phyloP scores from a whole-genome alignment of 2,797 vertebrate genomes.

The Acanthurus lineatus region DNA sequence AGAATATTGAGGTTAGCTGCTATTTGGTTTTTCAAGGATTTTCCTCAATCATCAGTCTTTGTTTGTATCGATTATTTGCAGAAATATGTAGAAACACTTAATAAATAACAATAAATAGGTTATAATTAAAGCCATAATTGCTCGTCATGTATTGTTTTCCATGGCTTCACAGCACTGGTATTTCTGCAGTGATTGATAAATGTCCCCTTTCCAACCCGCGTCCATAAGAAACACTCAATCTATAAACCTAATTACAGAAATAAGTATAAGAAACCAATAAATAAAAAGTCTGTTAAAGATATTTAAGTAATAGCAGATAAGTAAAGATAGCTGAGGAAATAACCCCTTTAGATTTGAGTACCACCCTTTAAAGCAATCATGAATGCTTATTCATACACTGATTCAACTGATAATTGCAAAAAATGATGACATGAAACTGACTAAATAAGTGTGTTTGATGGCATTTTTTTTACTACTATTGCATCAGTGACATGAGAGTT shows the following conservation, averaged over 20 bases:
- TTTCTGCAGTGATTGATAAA: slow-evolving; percentile 10
- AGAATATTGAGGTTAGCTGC: slow-evolving; percentile 15
- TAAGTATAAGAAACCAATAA: neutral
- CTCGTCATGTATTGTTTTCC: slow-evolving; percentile 6
- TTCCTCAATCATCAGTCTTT: neutral
- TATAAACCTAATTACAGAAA: slow-evolving; percentile 15
- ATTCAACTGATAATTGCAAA: neutral
- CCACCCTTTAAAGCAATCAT: neutral
- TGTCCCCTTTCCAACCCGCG: slow-evolving; percentile 9
- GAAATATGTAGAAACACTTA: slow-evolving; percentile 5
- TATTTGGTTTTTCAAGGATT: neutral
- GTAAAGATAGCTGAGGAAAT: neutral
- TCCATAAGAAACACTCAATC: slow-evolving; percentile 7
- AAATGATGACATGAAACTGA: slow-evolving; percentile 4
- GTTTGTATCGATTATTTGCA: slow-evolving; percentile 4
- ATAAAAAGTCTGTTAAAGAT: neutral
- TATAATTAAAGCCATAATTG: neutral
- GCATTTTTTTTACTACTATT: slow-evolving; percentile 28
- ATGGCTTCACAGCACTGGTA: neutral
- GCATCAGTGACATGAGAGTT: slow-evolving; percentile 24
- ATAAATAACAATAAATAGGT: neutral
- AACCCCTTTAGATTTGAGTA: neutral
- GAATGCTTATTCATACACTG: neutral
- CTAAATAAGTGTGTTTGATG: neutral
- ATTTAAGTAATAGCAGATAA: neutral